These are phyloP conservation scores for Oxystoma pomonae DNA, from an alignment of 2,888 invertebrate species.

Conservation along the genomic window DNA sequence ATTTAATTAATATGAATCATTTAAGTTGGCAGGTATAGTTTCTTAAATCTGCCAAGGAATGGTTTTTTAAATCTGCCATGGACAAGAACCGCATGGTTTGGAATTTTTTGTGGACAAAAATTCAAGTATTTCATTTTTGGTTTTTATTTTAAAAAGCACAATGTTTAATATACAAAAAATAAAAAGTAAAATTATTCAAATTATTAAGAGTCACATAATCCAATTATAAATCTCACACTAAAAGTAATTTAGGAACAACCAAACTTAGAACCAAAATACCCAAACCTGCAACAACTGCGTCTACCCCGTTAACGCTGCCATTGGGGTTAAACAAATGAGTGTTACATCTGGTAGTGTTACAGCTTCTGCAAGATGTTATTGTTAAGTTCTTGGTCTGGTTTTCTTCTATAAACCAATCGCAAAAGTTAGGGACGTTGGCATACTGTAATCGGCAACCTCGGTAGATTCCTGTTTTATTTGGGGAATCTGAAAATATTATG, in stretches of 20 bases:
- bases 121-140: too few relatives aligned
- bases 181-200: too few relatives aligned
- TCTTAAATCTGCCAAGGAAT: too few relatives aligned
- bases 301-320: not conserved
- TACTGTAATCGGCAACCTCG: constrained; percentile 13
- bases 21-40: too few relatives aligned
- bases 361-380: constrained; percentile 11
- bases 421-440: constrained; percentile 6
- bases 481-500: not conserved
- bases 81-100: too few relatives aligned
- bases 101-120: too few relatives aligned
- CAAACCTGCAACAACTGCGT: not conserved
- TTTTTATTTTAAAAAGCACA: too few relatives aligned
- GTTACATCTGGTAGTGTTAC: constrained; percentile 12
- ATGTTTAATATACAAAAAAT: too few relatives aligned
- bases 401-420: constrained; percentile 8
- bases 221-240: too few relatives aligned
- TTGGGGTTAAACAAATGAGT: constrained; percentile 9
- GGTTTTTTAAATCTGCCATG: too few relatives aligned
- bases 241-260: not conserved
- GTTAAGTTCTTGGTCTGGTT: not conserved
- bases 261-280: not conserved
- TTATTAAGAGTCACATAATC: too few relatives aligned
- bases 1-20: too few relatives aligned
- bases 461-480: constrained; percentile 13